phyloP scores from a whole-genome alignment of 1,140 invertebrate genomes.

The Bombus confusus region DNA sequence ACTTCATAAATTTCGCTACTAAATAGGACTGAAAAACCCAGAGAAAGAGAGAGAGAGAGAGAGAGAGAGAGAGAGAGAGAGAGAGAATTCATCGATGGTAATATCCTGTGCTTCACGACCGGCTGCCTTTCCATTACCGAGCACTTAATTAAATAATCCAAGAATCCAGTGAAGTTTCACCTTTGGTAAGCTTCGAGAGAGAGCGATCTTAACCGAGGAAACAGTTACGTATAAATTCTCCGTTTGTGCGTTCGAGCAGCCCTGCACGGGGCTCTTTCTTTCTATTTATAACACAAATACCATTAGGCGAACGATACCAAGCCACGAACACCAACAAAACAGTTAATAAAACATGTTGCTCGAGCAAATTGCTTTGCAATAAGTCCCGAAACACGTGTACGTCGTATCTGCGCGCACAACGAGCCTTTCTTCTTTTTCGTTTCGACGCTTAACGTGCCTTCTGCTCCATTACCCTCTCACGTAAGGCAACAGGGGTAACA shows the following conservation, averaged over 20 bases:
- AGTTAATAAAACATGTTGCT: conserved; percentile 38
- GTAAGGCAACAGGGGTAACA: neutral
- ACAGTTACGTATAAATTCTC: conserved; percentile 58
- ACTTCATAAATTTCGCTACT: neutral
- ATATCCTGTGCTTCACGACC: conserved; percentile 61
- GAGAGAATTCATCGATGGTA: conserved; percentile 30
- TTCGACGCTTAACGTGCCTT: conserved; percentile 13
- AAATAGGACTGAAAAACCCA: neutral
- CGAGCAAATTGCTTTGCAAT: conserved; percentile 18
- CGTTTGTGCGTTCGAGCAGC: conserved; percentile 31
- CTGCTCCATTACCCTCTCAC: neutral
- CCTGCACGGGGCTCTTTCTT: neutral
- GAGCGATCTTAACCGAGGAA: conserved; percentile 23
- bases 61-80: neutral
- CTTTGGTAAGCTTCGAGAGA: conserved; percentile 27
- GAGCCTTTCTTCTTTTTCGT: conserved; percentile 11
- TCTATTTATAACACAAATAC: conserved; percentile 12
- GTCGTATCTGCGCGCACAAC: neutral
- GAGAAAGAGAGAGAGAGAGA: neutral
- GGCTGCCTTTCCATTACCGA: conserved; percentile 61
- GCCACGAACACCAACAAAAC: conserved; percentile 16
- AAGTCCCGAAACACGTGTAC: conserved; percentile 27
- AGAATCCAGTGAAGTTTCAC: conserved; percentile 50
- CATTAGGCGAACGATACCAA: conserved; percentile 4
- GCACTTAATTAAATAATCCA: conserved; percentile 66